A percentile compares a stretch with the other conserved stretches of the same genome.
Conservation (phyloP, 2,888 invertebrate species). For the Minunthozetes semirufus region DNA sequence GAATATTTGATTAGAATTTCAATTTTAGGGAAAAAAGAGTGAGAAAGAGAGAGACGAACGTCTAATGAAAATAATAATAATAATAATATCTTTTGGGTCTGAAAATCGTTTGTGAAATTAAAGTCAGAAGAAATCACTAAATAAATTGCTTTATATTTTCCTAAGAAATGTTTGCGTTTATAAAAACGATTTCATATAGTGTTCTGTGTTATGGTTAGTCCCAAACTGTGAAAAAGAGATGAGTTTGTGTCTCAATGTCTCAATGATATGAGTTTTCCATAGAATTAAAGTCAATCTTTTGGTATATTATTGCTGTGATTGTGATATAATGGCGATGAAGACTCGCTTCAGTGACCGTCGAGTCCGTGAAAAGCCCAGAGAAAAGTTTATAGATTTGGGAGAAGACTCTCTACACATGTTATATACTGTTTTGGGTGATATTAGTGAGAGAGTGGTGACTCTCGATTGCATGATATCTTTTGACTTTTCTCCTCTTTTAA, state of each 20-base stretch:
- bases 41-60: too few relatives aligned
- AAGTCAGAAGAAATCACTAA: too few relatives aligned
- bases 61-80: too few relatives aligned
- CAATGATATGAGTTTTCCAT: not conserved
- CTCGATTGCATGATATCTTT: constrained; percentile 14
- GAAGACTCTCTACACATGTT: constrained; percentile 1
- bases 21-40: not conserved
- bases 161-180: not conserved
- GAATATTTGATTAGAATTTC: not conserved
- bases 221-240: not conserved
- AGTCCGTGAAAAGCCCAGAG: not conserved
- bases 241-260: not conserved
- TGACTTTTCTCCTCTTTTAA: not conserved
- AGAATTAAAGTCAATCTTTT: constrained; percentile 5
- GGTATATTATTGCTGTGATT: constrained; percentile 7
- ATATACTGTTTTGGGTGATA: not conserved
- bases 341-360: constrained; percentile 19
- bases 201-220: too few relatives aligned
- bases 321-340: constrained; percentile 25
- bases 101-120: too few relatives aligned
- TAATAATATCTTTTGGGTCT: too few relatives aligned
- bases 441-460: not conserved
- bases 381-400: not conserved
- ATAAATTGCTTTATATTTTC: too few relatives aligned
- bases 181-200: too few relatives aligned